These are phyloP conservation scores for Thryonomys swinderianus DNA, from an alignment of 2,113 vertebrate genomes.

Conservation along the genomic window DNA sequence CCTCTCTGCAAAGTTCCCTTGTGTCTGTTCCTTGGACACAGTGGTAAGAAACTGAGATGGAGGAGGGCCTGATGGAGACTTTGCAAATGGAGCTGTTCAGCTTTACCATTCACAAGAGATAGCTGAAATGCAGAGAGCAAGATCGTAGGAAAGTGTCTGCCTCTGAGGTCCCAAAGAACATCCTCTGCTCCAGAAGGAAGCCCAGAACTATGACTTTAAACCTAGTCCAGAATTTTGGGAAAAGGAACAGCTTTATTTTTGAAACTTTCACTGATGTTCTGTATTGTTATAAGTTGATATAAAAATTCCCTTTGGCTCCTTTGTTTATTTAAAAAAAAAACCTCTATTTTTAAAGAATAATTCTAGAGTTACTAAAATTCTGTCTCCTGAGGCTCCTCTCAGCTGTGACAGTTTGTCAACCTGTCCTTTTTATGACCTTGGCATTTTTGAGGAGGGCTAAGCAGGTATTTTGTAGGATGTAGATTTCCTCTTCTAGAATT, in stretches of 20 bases:
- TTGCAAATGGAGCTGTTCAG: background rate
- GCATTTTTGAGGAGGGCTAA: background rate
- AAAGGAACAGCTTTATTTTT: slow-evolving; percentile 60
- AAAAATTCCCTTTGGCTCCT: slow-evolving; percentile 62
- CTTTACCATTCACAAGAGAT: background rate
- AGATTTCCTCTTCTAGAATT: background rate
- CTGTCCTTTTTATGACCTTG: background rate
- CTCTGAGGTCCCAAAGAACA: background rate
- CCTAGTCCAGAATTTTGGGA: slow-evolving; percentile 23
- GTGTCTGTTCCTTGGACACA: background rate
- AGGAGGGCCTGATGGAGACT: background rate
- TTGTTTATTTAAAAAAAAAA: background rate
- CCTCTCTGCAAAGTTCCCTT: background rate
- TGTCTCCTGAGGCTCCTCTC: background rate
- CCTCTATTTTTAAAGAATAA: background rate
- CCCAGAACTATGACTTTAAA: slow-evolving; percentile 39
- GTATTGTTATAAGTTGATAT: slow-evolving; percentile 23
- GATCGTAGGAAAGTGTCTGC: background rate
- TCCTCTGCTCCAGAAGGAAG: slow-evolving; percentile 23
- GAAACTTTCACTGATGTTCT: slow-evolving; percentile 48
- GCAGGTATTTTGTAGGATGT: background rate
- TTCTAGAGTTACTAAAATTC: background rate
- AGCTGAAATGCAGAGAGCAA: background rate
- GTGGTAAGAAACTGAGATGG: background rate
- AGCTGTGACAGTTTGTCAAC: background rate